These are phyloP conservation scores for Erythrolamprus reginae DNA, from an alignment of 2,113 vertebrate species.

Conservation along the genomic window DNA sequence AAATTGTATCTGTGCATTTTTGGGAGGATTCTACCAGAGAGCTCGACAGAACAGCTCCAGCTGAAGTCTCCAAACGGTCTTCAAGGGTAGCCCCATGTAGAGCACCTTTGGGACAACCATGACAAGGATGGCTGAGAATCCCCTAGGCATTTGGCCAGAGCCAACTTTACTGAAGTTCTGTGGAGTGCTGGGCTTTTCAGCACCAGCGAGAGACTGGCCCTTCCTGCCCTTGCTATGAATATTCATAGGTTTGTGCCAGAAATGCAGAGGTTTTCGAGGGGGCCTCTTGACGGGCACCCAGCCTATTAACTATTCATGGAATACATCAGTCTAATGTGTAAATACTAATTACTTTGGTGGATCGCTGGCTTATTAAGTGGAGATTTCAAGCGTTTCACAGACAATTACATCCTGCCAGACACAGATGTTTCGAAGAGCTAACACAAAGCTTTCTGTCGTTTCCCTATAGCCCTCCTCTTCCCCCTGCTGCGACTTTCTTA, in stretches of 20 bases:
- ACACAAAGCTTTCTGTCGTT: neutral
- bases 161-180: neutral
- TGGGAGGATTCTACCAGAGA: no score
- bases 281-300: neutral
- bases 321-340: slow-evolving; percentile 19
- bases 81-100: no score
- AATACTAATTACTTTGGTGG: slow-evolving; percentile 26
- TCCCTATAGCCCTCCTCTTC: neutral
- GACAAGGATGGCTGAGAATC: no score
- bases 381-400: slow-evolving; percentile 24
- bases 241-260: slow-evolving; percentile 25
- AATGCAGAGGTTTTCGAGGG: neutral
- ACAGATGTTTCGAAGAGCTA: neutral
- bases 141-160: neutral
- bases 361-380: slow-evolving; percentile 25
- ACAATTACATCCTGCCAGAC: neutral
- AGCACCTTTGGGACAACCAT: no score
- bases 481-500: neutral
- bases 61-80: no score
- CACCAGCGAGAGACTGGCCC: neutral
- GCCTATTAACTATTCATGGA: slow-evolving; percentile 27
- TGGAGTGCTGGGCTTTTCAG: neutral
- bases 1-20: no score
- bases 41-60: no score
- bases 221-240: neutral